phyloP scores from a whole-genome alignment of 2,113 vertebrate species.

The Gymnorhina tibicen region DNA sequence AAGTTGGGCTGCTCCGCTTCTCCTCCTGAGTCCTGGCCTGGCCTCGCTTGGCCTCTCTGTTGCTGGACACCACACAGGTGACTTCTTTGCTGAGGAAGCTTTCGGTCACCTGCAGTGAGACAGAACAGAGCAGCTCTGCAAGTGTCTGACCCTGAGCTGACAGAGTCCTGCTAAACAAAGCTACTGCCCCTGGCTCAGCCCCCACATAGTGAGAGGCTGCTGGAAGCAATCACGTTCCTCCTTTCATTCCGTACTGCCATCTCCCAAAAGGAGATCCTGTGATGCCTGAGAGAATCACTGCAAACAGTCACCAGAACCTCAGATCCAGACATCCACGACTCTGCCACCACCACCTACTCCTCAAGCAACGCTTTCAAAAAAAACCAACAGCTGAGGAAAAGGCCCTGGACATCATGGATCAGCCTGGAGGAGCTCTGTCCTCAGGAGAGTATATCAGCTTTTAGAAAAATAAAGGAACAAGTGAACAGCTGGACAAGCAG shows the following conservation, averaged over 20 bases:
- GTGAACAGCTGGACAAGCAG: not conserved
- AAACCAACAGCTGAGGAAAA: not conserved
- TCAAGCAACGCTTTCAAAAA: not conserved
- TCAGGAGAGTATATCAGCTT: not conserved
- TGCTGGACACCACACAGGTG: slow-evolving; percentile 82
- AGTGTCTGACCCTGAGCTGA: not conserved
- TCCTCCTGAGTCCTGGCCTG: not conserved
- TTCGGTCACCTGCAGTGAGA: slow-evolving; percentile 76
- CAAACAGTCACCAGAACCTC: not conserved
- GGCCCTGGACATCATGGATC: accelerated
- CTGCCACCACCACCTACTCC: not conserved
- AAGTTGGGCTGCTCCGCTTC: not conserved
- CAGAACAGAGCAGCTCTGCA: not conserved
- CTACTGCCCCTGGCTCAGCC: not conserved
- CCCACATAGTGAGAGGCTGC: not conserved
- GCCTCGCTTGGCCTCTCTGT: slow-evolving; percentile 56
- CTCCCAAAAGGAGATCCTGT: not conserved
- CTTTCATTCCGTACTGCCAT: not conserved
- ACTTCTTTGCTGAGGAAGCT: slow-evolving; percentile 90
- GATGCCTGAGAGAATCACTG: not conserved
- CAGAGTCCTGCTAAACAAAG: not conserved
- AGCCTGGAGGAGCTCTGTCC: not conserved
- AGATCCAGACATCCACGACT: accelerated
- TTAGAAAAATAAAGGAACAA: not conserved
- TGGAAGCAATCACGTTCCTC: not conserved